A percentile compares a stretch with the other conserved stretches of the same genome.
These are phyloP conservation scores for Setophaga petechia DNA, from an alignment of 2,113 vertebrate genomes.

Conservation along the genomic window DNA sequence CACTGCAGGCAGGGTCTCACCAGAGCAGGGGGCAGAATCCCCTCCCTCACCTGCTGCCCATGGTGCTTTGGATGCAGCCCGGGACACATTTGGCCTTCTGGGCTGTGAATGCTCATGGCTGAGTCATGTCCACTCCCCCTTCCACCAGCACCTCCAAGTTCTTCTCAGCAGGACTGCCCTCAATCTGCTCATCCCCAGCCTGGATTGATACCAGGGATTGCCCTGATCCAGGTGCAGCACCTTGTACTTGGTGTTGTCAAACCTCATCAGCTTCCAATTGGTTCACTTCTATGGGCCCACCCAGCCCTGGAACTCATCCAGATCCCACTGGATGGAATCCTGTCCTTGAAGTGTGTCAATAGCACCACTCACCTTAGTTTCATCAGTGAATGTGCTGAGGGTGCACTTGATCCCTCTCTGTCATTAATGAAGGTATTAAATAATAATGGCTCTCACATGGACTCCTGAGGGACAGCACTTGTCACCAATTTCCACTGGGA, in stretches of 20 bases:
- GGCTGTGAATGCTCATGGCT: rapidly evolving
- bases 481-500: neutral
- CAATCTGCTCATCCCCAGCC: neutral
- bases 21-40: neutral
- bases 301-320: neutral
- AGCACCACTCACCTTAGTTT: neutral
- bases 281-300: too few species aligned
- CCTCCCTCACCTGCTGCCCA: neutral
- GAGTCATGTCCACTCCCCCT: neutral
- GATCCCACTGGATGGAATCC: neutral
- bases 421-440: neutral
- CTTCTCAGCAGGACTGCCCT: neutral
- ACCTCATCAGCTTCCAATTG: neutral
- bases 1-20: neutral
- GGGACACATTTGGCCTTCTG: rapidly evolving
- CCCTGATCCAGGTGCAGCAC: neutral
- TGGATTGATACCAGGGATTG: rapidly evolving
- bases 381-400: neutral
- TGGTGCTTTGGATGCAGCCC: rapidly evolving
- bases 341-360: neutral
- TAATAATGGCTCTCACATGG: neutral
- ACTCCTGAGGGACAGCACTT: neutral
- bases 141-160: neutral
- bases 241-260: neutral
- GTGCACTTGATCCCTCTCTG: neutral